Percentiles rank a stretch among this genome's conserved stretches.
Evolutionary conservation across 2,888 invertebrate genomes (phyloP).

Genomic region (Odontothrips loti): DNA sequence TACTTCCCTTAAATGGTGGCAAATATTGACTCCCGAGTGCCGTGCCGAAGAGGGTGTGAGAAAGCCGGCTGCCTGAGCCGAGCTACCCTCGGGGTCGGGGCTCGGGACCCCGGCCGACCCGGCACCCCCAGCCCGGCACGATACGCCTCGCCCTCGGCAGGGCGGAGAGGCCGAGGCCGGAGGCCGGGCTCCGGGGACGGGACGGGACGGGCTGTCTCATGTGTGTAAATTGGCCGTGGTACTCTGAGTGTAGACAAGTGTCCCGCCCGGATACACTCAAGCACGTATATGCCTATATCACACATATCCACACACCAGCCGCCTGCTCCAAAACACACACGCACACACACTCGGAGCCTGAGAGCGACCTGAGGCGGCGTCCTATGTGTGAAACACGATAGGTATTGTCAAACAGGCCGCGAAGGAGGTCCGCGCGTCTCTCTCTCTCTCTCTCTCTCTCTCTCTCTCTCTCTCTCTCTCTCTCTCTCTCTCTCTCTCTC

Average conservation of each 20-base stretch:
- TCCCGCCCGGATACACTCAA: not conserved
- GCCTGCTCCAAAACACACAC: too few species aligned
- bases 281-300: not conserved
- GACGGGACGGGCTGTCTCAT: too few species aligned
- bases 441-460: not conserved
- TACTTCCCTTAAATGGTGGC: conserved; percentile 24
- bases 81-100: not conserved
- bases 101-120: too few species aligned
- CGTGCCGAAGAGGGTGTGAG: conserved; percentile 5
- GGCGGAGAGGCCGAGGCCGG: too few species aligned
- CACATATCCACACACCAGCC: not conserved
- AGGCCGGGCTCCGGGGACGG: too few species aligned
- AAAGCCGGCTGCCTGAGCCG: not conserved
- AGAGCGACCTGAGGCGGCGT: not conserved
- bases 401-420: conserved; percentile 9
- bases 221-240: not conserved
- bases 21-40: conserved; percentile 21
- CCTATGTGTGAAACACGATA: conserved; percentile 24
- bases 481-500: not conserved
- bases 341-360: too few species aligned
- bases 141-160: too few species aligned
- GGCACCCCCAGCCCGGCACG: too few species aligned
- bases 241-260: not conserved
- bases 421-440: not conserved
- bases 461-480: too few species aligned